Percentiles rank a stretch among this genome's conserved stretches.
These are phyloP conservation scores for Pelmatolapia mariae DNA, from an alignment of 2,113 vertebrate species.

Conservation along the genomic window DNA sequence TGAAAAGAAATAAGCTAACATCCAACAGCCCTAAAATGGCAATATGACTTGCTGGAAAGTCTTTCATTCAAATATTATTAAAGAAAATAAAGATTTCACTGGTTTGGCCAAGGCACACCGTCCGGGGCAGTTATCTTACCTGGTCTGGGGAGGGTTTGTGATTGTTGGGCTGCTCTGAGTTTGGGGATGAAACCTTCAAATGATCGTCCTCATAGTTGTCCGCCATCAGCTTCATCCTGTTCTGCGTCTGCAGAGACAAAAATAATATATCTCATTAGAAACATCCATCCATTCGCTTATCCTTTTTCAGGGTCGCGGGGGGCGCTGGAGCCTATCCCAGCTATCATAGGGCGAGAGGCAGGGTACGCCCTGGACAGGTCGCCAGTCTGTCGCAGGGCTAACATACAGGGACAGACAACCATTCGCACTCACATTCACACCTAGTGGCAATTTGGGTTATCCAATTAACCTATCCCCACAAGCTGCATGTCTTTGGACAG, in stretches of 20 bases:
- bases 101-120: neutral
- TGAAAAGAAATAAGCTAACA: neutral
- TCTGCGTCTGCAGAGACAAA: constrained; percentile 81
- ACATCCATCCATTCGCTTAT: too few species aligned
- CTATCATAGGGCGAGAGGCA: too few species aligned
- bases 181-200: constrained; percentile 75
- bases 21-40: neutral
- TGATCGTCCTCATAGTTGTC: constrained; percentile 97
- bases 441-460: too few species aligned
- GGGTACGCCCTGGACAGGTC: too few species aligned
- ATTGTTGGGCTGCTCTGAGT: constrained; percentile 84
- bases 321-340: too few species aligned
- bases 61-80: neutral
- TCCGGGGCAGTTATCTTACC: constrained; percentile 65
- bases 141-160: constrained; percentile 98
- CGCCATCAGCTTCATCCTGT: constrained; percentile 98
- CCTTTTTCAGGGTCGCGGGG: too few species aligned
- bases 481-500: too few species aligned
- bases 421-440: too few species aligned
- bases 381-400: too few species aligned
- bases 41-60: neutral
- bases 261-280: neutral
- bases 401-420: too few species aligned
- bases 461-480: too few species aligned
- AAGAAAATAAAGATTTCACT: neutral